These are phyloP conservation scores for Chiridota heheva DNA, from an alignment of 35 echinoderm and acorn worm genomes.

Conservation along the genomic window DNA sequence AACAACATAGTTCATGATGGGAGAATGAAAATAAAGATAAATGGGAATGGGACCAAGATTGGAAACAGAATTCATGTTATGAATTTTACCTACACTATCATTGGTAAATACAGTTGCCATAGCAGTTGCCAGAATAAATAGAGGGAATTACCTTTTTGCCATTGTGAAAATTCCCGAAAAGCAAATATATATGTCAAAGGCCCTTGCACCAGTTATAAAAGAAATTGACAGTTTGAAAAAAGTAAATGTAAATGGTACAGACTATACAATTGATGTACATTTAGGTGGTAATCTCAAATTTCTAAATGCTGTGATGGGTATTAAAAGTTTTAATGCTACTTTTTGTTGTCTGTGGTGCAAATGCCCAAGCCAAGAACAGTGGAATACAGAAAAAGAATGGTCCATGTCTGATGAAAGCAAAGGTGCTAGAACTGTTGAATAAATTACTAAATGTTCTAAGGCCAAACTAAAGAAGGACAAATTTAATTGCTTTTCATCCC, in stretches of 20 bases:
- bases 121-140: too few relatives aligned
- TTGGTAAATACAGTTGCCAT: neutral
- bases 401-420: constrained; percentile 55
- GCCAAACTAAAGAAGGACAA: neutral
- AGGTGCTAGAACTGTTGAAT: constrained; percentile 40
- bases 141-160: neutral
- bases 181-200: neutral
- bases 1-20: neutral
- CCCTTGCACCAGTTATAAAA: constrained; percentile 8
- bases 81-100: constrained; percentile 16
- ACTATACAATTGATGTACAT: neutral
- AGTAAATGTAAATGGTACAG: neutral
- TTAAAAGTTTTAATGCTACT: constrained; percentile 41
- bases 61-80: neutral
- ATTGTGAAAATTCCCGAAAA: constrained; percentile 27
- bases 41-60: constrained; percentile 26
- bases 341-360: constrained; percentile 75
- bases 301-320: constrained; percentile 43
- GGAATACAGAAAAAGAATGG: constrained; percentile 47
- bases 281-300: constrained; percentile 21
- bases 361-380: constrained; percentile 41
- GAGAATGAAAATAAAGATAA: constrained; percentile 1
- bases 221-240: constrained; percentile 2
- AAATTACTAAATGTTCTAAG: constrained; percentile 14
- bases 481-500: neutral